Base-by-base conservation (phyloP, 2,888 invertebrate species). In the Calameuta idolon region DNA sequence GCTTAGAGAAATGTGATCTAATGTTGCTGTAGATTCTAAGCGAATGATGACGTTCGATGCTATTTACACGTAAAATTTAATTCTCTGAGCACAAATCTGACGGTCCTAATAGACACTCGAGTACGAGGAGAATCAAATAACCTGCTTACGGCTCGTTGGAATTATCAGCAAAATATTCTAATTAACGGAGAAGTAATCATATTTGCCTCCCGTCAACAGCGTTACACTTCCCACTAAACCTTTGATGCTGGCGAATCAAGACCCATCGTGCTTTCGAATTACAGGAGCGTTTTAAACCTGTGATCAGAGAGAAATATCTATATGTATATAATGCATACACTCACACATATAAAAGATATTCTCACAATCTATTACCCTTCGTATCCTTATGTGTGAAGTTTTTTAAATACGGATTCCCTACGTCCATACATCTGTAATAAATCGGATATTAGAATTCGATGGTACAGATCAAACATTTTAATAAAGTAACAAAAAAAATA, bases 151-250 rank as follows among this genome's bases (percentile, higher is more conserved):
- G 74, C 74, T 77, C 74, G 75, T 69, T 77, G 69, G 76, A 81
- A 80, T 83, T 81, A 80, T 78, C 77, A 69, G 81, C 81, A 80
- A 82, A 83, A 83, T 80, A 81, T 82, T 82, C 79, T 83, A 81
- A 82, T 83, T 83, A 82, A 83, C 80, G 77, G 71, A 31, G 78
- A 81, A 79, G 74, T 81, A 83, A 83, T 83, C 76, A 77, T 79
- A 80, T 82, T 83, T 83, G 77, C 79, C 71, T 73, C 74, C 74
- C 76, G 23, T 23, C 55, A 55, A 55, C 23, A 55, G 2, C 55
- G 55, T 23, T 55, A 55, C 55, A 9, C 23, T 40, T 40, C 9
- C 23, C 0, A 40, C 23, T 55, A 15, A 55, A 9, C 23, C 23
- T 55, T 55, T 23, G 55, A 55, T 23, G 9, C 23, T 23, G 1